A percentile compares a stretch with the other conserved stretches of the same genome.
phyloP scores from a whole-genome alignment of 2,888 invertebrate species.

The Pyrrhosoma nymphula region DNA sequence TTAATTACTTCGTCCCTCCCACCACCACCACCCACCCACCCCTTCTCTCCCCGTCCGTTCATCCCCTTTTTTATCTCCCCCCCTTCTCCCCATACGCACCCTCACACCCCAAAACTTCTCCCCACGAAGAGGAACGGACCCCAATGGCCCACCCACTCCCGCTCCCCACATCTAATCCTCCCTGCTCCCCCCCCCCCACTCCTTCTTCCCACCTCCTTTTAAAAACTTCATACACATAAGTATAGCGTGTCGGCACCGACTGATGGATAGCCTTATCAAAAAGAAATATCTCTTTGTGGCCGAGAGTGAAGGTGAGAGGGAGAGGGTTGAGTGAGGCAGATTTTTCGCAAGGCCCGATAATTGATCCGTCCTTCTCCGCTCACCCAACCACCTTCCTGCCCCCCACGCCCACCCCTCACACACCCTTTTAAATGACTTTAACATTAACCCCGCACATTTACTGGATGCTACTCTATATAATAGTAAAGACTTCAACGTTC shows the following conservation, averaged over 20 bases:
- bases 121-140: too few species aligned
- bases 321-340: conserved; percentile 38
- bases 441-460: not conserved
- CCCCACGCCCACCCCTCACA: not conserved
- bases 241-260: conserved; percentile 65
- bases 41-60: not conserved
- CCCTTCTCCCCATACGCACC: not conserved
- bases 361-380: conserved; percentile 51
- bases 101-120: not conserved
- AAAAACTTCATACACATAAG: conserved; percentile 58
- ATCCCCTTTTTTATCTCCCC: not conserved
- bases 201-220: not conserved
- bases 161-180: not conserved
- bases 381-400: not conserved
- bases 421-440: not conserved
- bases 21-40: not conserved
- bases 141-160: not conserved
- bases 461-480: not conserved
- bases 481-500: not conserved
- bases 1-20: conserved; percentile 34
- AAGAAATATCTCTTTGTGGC: conserved; percentile 65
- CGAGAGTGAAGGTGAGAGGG: conserved; percentile 44
- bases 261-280: conserved; percentile 67
- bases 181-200: not conserved
- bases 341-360: conserved; percentile 65